These are phyloP conservation scores for Eristalis intricaria DNA, from an alignment of 2,888 invertebrate genomes.

Conservation along the genomic window DNA sequence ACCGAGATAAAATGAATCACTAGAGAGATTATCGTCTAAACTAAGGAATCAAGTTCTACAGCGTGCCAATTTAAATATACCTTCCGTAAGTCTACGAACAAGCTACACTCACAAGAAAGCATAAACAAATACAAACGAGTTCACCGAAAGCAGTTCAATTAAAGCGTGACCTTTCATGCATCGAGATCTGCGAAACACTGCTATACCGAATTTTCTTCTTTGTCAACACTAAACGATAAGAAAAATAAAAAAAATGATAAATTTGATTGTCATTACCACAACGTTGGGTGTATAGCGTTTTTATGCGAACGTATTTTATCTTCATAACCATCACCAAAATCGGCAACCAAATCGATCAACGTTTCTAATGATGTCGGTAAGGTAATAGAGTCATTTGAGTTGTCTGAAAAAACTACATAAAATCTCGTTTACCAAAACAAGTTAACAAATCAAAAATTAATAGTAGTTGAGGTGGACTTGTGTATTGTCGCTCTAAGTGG, in stretches of 20 bases:
- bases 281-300: slow-evolving; percentile 81
- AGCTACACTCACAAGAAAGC: background rate
- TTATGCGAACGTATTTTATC: slow-evolving; percentile 83
- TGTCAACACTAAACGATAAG: slow-evolving; percentile 67
- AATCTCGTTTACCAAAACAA: slow-evolving; percentile 76
- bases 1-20: background rate
- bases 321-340: slow-evolving; percentile 86
- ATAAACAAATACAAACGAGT: slow-evolving; percentile 23
- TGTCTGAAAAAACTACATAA: slow-evolving; percentile 82
- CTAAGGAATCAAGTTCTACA: background rate
- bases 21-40: background rate
- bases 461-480: slow-evolving; percentile 66
- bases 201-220: slow-evolving; percentile 83
- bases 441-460: slow-evolving; percentile 66
- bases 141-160: slow-evolving; percentile 42
- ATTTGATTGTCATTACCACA: slow-evolving; percentile 78
- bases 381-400: slow-evolving; percentile 78
- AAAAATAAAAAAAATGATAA: slow-evolving; percentile 38
- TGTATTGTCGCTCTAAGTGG: slow-evolving; percentile 33
- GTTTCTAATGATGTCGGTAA: slow-evolving; percentile 83
- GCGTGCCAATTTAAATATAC: background rate
- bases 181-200: slow-evolving; percentile 80
- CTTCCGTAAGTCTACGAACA: background rate
- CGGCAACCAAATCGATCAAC: slow-evolving; percentile 84
- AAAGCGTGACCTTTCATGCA: slow-evolving; percentile 13